Evolutionary conservation across 2,797 vertebrate species (phyloP), one percentile per base, ranked within the genome.

Genomic region (Benthosema pterotum): DNA sequence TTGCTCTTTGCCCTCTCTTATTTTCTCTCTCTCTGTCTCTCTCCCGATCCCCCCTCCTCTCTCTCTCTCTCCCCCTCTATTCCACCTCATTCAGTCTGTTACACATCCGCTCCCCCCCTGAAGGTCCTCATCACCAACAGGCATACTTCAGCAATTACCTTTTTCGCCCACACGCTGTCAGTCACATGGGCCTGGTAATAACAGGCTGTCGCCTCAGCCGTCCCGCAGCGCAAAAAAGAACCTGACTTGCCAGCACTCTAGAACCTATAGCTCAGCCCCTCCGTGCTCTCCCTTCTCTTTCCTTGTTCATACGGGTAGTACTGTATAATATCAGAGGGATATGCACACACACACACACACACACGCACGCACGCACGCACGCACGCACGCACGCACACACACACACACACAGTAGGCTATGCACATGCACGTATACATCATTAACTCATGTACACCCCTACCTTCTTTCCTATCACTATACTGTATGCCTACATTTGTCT

Each of bases 131-230:
- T 74, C 87, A 82, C 86, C 88, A 57, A 84, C 32, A 87, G 83
- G 78, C 69, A 87, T 79, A 88, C 87, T 88, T 83, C 85, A 87
- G 82, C 83, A 88, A 86, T 88, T 87, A 88, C 86, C 72, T 75
- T 64, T 52, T 57, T 77, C 81, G 76, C 90, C 89, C 88, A 90
- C 88, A 80, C 60, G 16, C 80, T 77, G 75, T 87, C 87, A 84
- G 79, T 86, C 85, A 87, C 84, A 71, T 70, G 71, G 67, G 59
- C 65, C 32, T 38, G 11, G 32, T 85, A 89, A 89, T 86, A 80
- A 88, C 88, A 85, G 86, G 69, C 86, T 85, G 76, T 78, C 67
- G 51, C 66, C 15, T 46, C 12, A 4, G 51, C 69, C 70, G 79
- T 79, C 78, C 73, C 63, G 63, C 58, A 77, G 62, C 5, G 45